Conservation (phyloP, 1,140 invertebrate species). For the Musca vetustissima region DNA sequence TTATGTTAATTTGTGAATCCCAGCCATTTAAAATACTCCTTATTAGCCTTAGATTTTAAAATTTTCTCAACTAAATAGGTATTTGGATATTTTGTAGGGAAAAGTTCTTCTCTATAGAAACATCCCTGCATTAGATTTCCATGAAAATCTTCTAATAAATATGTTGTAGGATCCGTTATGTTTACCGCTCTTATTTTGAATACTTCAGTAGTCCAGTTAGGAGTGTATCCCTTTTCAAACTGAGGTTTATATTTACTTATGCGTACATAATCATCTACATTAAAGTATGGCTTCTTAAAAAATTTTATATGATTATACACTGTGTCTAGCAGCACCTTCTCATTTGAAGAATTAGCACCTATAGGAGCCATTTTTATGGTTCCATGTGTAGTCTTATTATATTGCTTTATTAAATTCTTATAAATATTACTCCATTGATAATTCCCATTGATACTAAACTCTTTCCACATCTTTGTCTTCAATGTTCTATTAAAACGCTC, state of each 20-base stretch:
- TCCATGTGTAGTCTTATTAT: constrained; percentile 56
- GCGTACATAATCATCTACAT: constrained; percentile 47
- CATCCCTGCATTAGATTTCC: constrained; percentile 40
- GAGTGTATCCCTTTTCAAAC: constrained; percentile 54
- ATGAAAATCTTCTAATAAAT: constrained; percentile 43
- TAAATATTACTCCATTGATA: constrained; percentile 55
- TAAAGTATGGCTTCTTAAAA: constrained; percentile 30
- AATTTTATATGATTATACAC: constrained; percentile 38
- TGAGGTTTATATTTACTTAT: constrained; percentile 52
- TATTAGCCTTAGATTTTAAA: constrained; percentile 36
- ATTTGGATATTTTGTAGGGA: constrained; percentile 42
- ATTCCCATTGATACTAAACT: constrained; percentile 54
- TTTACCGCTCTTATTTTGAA: constrained; percentile 48
- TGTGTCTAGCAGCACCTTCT: constrained; percentile 34
- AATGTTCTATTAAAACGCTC: constrained; percentile 57
- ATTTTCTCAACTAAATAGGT: constrained; percentile 50
- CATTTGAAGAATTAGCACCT: constrained; percentile 43
- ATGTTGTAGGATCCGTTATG: constrained; percentile 46
- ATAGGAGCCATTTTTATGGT: constrained; percentile 54
- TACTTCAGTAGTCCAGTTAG: constrained; percentile 55
- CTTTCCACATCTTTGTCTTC: constrained; percentile 55
- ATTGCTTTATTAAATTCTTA: constrained; percentile 45
- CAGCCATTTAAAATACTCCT: constrained; percentile 51
- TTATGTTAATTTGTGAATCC: constrained; percentile 42
- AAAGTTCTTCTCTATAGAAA: constrained; percentile 52